Conservation (phyloP, 2,113 vertebrate genomes). For the Neolamprologus fasciatus region DNA sequence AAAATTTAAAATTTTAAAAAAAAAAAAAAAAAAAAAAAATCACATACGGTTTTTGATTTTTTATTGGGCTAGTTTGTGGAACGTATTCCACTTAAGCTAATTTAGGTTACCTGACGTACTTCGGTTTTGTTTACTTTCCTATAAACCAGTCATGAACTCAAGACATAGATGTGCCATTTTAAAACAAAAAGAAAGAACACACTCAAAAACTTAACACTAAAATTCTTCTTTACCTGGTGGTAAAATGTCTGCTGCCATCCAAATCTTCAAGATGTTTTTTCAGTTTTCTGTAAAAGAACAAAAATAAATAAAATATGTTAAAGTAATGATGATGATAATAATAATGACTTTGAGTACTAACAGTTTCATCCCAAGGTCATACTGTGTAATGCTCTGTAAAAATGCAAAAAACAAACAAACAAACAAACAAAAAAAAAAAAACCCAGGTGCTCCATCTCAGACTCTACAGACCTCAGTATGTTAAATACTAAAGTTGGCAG, state of each 20-base stretch:
- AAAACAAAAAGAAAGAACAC: background rate
- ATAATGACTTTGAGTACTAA: background rate
- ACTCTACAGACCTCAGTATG: background rate
- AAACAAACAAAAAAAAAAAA: background rate
- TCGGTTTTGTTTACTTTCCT: background rate
- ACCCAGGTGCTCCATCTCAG: background rate
- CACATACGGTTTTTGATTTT: background rate
- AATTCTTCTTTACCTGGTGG: background rate
- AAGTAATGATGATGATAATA: background rate
- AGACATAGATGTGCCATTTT: background rate
- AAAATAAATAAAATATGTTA: background rate
- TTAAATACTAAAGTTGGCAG: background rate
- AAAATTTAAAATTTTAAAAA: accelerated
- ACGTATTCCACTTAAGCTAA: background rate
- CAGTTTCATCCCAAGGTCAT: background rate
- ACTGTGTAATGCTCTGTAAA: background rate
- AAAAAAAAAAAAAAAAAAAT: background rate
- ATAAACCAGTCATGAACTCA: background rate
- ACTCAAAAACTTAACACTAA: background rate
- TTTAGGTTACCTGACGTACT: background rate
- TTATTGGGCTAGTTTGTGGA: background rate
- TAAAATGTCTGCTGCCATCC: background rate
- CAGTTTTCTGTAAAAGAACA: background rate
- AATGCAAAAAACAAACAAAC: background rate
- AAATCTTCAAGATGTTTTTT: background rate